phyloP scores from a whole-genome alignment of 2,113 vertebrate genomes.

The Dipodomys stephensi region DNA sequence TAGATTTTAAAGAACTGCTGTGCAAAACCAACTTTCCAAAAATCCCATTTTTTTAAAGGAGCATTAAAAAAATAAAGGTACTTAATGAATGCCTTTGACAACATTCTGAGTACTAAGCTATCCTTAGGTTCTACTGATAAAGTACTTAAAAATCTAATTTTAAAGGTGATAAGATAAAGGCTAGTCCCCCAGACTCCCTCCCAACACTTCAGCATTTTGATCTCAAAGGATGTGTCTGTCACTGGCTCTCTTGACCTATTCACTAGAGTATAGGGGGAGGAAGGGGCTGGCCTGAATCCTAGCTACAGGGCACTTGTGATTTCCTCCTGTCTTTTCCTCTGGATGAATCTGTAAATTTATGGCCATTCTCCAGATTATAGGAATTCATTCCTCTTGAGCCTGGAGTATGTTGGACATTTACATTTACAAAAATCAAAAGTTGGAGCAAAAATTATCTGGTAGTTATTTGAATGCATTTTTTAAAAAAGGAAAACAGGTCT shows the following conservation, averaged over 20 bases:
- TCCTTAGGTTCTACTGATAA: not conserved
- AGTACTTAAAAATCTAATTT: slow-evolving; percentile 14
- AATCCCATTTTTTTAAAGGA: slow-evolving; percentile 44
- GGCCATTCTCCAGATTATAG: not conserved
- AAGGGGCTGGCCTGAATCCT: not conserved
- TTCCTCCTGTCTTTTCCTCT: not conserved
- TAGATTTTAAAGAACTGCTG: slow-evolving; percentile 29
- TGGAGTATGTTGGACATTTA: not conserved
- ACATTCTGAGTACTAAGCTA: not conserved
- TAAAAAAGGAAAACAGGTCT: no score
- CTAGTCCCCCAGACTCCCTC: not conserved
- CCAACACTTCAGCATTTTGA: not conserved
- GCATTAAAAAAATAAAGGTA: slow-evolving; percentile 34
- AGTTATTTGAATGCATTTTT: no score
- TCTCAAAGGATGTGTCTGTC: not conserved
- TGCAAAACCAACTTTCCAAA: not conserved
- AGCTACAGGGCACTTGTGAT: not conserved
- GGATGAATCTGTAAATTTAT: not conserved
- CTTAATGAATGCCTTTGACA: not conserved
- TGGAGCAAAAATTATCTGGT: no score
- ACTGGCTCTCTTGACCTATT: not conserved
- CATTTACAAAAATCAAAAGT: no score
- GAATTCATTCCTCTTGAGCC: not conserved
- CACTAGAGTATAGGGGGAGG: not conserved
- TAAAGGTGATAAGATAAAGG: not conserved